These are phyloP conservation scores for Spea bombifrons DNA, from an alignment of 2,113 vertebrate species.

Conservation along the genomic window DNA sequence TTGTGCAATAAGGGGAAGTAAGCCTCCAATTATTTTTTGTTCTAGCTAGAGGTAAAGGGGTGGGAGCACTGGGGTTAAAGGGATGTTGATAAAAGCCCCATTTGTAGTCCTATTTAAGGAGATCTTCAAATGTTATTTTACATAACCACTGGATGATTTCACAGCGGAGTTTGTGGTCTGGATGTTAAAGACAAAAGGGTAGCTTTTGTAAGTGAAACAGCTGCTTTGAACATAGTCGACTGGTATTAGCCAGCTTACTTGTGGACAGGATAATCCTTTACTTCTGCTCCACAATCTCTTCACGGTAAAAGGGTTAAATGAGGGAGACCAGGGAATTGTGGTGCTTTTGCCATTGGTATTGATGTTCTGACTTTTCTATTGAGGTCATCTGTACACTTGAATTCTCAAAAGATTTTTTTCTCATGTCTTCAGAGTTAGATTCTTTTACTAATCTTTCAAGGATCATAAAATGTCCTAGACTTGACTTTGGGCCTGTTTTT, in stretches of 20 bases:
- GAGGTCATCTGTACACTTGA: conserved; percentile 2
- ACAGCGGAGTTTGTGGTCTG: conserved; percentile 30
- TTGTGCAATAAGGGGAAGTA: too few relatives aligned
- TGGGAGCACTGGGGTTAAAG: background rate
- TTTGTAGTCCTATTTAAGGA: conserved; percentile 25
- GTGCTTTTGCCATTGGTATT: background rate
- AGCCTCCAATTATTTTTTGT: conserved; percentile 13
- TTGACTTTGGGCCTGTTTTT: background rate
- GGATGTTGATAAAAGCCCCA: conserved; percentile 10
- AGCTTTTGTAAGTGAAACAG: conserved; percentile 31
- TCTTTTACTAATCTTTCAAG: background rate
- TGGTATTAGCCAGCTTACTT: conserved; percentile 26
- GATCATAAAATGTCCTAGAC: background rate
- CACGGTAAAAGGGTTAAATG: conserved; percentile 17
- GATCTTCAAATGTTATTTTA: conserved; percentile 33
- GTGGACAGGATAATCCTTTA: conserved; percentile 12
- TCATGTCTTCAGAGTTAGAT: background rate
- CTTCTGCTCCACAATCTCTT: conserved; percentile 12
- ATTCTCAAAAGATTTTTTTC: background rate
- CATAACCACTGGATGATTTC: conserved; percentile 44
- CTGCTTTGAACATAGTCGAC: conserved; percentile 35
- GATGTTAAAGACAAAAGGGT: conserved; percentile 28
- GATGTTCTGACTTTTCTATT: conserved; percentile 22
- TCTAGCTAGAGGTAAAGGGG: background rate
- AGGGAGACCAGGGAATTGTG: conserved; percentile 1